Evolutionary conservation across 2,113 vertebrate genomes (phyloP), one percentile per base, ranked within the genome.

Genomic region (Eulemur macaco): DNA sequence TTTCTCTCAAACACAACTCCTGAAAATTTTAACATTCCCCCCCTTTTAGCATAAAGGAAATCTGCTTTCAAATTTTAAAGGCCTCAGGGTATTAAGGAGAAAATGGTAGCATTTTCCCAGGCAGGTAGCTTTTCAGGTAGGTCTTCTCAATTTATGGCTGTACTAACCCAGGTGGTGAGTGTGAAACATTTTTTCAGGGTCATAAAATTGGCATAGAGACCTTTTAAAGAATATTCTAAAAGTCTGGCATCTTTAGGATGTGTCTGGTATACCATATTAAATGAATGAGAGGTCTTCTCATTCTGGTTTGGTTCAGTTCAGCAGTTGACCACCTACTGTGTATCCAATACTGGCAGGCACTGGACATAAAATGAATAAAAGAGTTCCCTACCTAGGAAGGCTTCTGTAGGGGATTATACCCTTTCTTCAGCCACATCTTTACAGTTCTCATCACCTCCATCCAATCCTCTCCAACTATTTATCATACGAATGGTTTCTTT

Each of bases 1-100:
- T 85, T 60, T 88, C 52, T 54, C 37, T 87, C 50, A 66, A 88
- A 77, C 23, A 87, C 23, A 78, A 52, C 68, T 91, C 9, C 29
- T 83, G n/a, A 84, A 82, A 87, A 54, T 42, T n/a, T 76, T 64
- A 58, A 60, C 3, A 56, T 52, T 60, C 12, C 6, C 3, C 29
- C 1, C 21, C 12, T 39, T 86, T 86, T 69, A 39, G 1, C 37
- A 73, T 92, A 92, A 11, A 31, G 74, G 69, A 76, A 94, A 84
- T 68, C 63, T 96, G 47, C 29, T 83, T 83, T 86, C 68, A 60
- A 76, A 96, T 37, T 73, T 86, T 92, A 87, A 97, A 90, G 37
- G 11, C 18, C 23, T 69, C 13, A 10, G 10, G 47, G 56, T 47
- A 8, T 86, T 82, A 69, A 73, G 47, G 45, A 60, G 86, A 66